phyloP scores from a whole-genome alignment of 2,888 invertebrate genomes.

The Mythimna pallens region DNA sequence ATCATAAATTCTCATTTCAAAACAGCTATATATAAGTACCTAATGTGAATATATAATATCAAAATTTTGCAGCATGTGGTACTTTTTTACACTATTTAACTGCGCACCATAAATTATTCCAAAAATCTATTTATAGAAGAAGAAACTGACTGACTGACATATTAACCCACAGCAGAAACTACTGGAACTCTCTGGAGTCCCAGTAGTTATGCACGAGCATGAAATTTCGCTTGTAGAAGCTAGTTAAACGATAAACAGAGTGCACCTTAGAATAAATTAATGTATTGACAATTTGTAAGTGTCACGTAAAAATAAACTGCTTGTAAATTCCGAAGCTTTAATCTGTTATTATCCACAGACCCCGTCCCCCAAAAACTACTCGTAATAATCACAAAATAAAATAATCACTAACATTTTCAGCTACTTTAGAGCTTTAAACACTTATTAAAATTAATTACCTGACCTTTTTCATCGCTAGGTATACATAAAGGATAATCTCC shows the following conservation, averaged over 20 bases:
- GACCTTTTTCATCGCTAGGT: constrained; percentile 63
- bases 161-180: no score
- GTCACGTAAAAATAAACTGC: constrained; percentile 24
- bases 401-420: constrained; percentile 44
- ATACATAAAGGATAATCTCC: constrained; percentile 76
- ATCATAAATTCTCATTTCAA: constrained; percentile 1
- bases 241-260: constrained; percentile 13
- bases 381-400: constrained; percentile 40
- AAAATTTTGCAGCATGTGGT: constrained; percentile 8
- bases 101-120: constrained; percentile 19
- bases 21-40: not conserved
- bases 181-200: no score
- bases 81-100: constrained; percentile 11
- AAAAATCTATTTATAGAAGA: not conserved
- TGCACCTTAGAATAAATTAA: constrained; percentile 23
- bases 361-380: constrained; percentile 31
- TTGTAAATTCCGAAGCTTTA: constrained; percentile 12
- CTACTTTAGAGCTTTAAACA: constrained; percentile 46
- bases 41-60: not conserved
- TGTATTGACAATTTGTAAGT: constrained; percentile 25
- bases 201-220: no score
- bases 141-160: no score
- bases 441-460: constrained; percentile 65
- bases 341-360: constrained; percentile 26
- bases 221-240: no score